Base-by-base conservation (phyloP, 2,888 invertebrate genomes). In the Drosophila demipolita region DNA sequence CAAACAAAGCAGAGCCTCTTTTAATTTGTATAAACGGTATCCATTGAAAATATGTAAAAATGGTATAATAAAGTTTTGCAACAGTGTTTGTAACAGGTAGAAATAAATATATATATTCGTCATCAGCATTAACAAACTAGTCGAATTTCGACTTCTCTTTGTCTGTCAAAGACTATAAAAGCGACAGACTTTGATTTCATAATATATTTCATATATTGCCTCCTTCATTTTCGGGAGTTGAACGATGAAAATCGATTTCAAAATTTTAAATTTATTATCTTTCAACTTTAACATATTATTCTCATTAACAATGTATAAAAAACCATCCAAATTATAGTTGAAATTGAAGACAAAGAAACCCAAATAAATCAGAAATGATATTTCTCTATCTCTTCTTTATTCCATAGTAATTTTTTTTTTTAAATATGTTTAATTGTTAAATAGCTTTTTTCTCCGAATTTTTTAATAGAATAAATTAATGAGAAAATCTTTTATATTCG, bases 391-490 rank as follows among this genome's bases (percentile, higher is more conserved):
- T 23, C 1, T 45, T 20, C 42, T 20, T 20, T 12, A 6, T 9
- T n/a, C 5, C 40, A 33, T 9, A n/a, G 0, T 0, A n/a, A n/a
- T 1, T 40, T n/a, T 11, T 35, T n/a, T 40, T 0, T n/a, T 9
- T 1, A 2, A 0, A 11, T 5, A 11, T 40, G 0, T 5, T 40
- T 4, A 40, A 40, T 9, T n/a, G n/a, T 1, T 3, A 3, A 0
- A 0, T 0, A 4, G 9, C 9, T 40, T 40, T 40, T 1, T 0
- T 3, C 2, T 17, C 38, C n/a, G n/a, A 9, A 1, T 2, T 5
- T 40, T n/a, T 9, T n/a, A 40, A n/a, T 40, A n/a, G 1, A 40
- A 11, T 5, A 5, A 40, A 2, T 12, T 7, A 0, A 12, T 42
- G 12, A 7, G 20, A 20, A 42, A n/a, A n/a, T 6, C 12, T 35